Evolutionary conservation across 2,113 vertebrate species (phyloP).

Genomic region (Piprites chloris): DNA sequence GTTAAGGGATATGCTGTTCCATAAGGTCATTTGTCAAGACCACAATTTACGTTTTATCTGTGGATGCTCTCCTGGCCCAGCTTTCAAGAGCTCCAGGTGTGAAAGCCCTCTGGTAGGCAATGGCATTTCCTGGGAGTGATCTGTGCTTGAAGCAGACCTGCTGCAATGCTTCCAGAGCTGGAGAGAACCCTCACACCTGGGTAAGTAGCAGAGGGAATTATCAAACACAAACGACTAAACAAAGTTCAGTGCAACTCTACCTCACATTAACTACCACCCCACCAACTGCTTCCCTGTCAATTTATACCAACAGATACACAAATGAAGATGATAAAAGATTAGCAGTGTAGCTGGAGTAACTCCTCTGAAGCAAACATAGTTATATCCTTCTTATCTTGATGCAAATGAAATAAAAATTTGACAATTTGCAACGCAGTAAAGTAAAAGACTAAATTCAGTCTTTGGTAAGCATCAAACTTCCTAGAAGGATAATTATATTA

Average conservation of each 20-base stretch:
- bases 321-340: neutral
- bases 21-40: neutral
- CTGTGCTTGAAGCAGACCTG: neutral
- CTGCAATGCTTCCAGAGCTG: neutral
- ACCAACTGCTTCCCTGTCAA: neutral
- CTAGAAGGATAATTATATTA: neutral
- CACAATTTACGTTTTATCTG: neutral
- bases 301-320: accelerated
- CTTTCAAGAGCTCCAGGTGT: neutral
- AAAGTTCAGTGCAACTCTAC: neutral
- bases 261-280: neutral
- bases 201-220: neutral
- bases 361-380: neutral
- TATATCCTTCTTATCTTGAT: neutral
- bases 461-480: neutral
- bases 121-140: neutral
- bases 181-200: neutral
- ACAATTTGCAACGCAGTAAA: neutral
- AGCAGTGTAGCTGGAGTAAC: neutral
- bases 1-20: neutral
- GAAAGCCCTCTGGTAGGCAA: neutral
- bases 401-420: neutral
- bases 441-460: neutral
- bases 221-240: neutral
- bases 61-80: neutral